Conservation (phyloP, 2,888 invertebrate genomes). For the Strigamia transsilvanica region DNA sequence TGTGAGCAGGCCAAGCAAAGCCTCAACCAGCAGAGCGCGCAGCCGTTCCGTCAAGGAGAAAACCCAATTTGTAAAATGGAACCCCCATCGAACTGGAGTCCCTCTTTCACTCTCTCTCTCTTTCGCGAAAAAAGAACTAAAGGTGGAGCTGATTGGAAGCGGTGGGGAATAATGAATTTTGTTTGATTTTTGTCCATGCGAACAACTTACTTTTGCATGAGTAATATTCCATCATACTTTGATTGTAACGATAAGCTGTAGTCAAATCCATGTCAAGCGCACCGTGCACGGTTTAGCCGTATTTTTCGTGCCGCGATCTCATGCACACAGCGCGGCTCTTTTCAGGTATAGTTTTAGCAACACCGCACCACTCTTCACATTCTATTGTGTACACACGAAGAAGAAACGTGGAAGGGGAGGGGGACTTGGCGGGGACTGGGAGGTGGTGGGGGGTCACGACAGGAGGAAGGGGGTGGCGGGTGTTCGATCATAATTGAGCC, state of each 20-base stretch:
- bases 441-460: slow-evolving; percentile 2
- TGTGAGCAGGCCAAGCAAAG: slow-evolving; percentile 8
- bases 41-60: slow-evolving; percentile 66
- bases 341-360: slow-evolving; percentile 2
- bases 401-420: background rate
- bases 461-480: background rate
- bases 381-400: slow-evolving; percentile 16
- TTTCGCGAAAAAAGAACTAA: background rate
- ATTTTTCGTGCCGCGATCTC: background rate
- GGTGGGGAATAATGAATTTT: too few species aligned
- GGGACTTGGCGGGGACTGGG: background rate
- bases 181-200: too few species aligned
- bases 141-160: background rate
- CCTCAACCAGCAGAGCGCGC: slow-evolving; percentile 52
- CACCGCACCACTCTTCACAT: background rate
- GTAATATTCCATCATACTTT: slow-evolving; percentile 99
- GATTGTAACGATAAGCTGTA: slow-evolving; percentile 94
- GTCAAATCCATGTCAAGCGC: slow-evolving; percentile 78
- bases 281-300: background rate
- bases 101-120: background rate
- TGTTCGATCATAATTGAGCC: slow-evolving; percentile 57
- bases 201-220: slow-evolving; percentile 73
- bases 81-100: slow-evolving; percentile 12
- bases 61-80: slow-evolving; percentile 55
- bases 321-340: background rate